Percentiles rank a stretch among this genome's conserved stretches.
Conservation (phyloP, 2,113 vertebrate species). For the Machaerirhynchus nigripectus region DNA sequence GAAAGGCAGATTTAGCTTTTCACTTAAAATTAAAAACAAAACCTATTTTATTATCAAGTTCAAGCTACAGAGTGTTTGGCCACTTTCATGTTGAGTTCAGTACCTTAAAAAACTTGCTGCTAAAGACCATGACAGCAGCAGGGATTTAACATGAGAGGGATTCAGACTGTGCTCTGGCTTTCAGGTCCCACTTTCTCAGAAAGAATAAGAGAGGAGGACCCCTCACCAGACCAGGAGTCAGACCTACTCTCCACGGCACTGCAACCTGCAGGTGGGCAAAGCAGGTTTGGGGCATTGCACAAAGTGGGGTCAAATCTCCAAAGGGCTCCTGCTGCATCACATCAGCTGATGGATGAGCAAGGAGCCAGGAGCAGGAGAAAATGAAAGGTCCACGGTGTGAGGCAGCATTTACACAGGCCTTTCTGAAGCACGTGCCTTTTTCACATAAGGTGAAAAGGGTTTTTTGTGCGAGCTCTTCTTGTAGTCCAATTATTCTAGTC, state of each 20-base stretch:
- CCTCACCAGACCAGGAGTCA: neutral
- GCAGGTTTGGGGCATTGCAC: neutral
- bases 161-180: neutral
- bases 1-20: neutral
- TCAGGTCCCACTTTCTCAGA: neutral
- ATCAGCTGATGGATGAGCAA: neutral
- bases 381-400: neutral
- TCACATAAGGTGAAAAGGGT: accelerated
- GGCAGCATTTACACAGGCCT: neutral
- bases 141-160: neutral
- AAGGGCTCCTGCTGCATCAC: neutral
- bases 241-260: neutral
- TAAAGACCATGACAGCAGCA: neutral
- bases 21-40: neutral
- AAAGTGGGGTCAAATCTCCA: neutral
- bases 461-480: neutral
- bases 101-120: neutral
- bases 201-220: neutral
- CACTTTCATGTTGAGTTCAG: neutral
- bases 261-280: neutral
- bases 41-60: neutral
- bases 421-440: neutral
- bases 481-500: neutral
- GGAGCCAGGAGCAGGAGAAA: neutral
- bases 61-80: neutral